Percentiles rank a stretch among this genome's conserved stretches.
phyloP scores from a whole-genome alignment of 2,888 invertebrate genomes.

The Euphydryas editha region DNA sequence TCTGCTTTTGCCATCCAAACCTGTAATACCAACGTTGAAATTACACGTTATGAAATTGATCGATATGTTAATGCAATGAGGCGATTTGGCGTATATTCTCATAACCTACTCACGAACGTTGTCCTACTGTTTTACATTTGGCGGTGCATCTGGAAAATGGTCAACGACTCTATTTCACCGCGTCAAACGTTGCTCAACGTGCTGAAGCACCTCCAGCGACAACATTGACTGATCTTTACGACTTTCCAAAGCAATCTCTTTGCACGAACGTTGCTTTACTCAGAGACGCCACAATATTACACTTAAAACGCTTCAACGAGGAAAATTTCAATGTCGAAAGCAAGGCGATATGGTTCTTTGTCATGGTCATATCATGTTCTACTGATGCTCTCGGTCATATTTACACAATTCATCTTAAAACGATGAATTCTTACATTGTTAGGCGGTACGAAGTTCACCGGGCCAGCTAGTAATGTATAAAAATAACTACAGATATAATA shows the following conservation, averaged over 20 bases:
- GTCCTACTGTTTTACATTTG: conserved; percentile 7
- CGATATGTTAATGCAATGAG: not conserved
- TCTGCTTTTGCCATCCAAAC: not conserved
- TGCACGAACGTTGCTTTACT: conserved; percentile 43
- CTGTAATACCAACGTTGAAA: not conserved
- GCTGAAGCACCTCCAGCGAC: not conserved
- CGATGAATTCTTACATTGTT: no score
- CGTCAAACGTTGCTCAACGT: not conserved
- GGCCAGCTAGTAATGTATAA: no score
- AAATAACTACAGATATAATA: no score
- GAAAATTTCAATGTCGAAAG: conserved; percentile 43
- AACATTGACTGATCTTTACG: conserved; percentile 44
- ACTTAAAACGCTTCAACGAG: conserved; percentile 45
- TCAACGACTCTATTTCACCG: conserved; percentile 27
- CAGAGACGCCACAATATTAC: conserved; percentile 45
- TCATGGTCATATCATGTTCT: conserved; percentile 47
- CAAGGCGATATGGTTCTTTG: conserved; percentile 46
- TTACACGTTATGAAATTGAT: not conserved
- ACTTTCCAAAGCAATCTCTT: conserved; percentile 44
- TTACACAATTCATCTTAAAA: conserved; percentile 57
- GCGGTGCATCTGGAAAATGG: conserved; percentile 43
- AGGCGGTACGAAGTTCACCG: no score
- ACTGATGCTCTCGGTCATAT: conserved; percentile 53
- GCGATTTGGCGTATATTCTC: not conserved
- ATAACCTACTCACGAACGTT: not conserved